Evolutionary conservation across 2,888 invertebrate genomes (phyloP).

Genomic region (Dasysyrphus tricinctus): DNA sequence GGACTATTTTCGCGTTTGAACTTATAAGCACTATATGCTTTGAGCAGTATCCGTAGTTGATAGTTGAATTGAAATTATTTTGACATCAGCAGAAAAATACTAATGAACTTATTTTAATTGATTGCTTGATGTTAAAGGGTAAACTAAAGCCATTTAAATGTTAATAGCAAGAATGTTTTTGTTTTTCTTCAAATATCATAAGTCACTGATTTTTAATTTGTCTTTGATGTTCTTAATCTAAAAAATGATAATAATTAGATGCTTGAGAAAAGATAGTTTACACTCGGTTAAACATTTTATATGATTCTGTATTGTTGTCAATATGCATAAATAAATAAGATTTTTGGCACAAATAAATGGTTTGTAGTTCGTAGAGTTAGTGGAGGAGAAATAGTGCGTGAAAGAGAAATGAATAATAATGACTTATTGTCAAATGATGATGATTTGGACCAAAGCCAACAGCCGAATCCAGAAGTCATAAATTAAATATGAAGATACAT

Average conservation of each 20-base stretch:
- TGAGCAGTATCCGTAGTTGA: conserved; percentile 12
- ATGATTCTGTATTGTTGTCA: conserved; percentile 2
- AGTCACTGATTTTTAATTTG: not conserved
- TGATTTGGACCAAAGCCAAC: not conserved
- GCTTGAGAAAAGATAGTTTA: not conserved
- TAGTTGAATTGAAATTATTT: conserved; percentile 24
- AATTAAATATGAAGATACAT: not conserved
- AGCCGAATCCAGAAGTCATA: conserved; percentile 6
- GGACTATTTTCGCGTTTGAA: conserved; percentile 37
- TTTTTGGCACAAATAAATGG: conserved; percentile 16
- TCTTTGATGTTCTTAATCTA: not conserved
- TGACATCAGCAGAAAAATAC: conserved; percentile 3
- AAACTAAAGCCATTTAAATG: not conserved
- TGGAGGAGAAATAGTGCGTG: conserved; percentile 23
- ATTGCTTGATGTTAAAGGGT: conserved; percentile 7
- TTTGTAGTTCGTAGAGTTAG: not conserved
- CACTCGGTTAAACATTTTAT: conserved; percentile 5
- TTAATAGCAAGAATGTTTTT: conserved; percentile 1
- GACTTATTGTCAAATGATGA: conserved; percentile 11
- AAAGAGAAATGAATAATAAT: conserved; percentile 16
- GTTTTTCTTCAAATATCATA: conserved; percentile 8
- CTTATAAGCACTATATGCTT: not conserved
- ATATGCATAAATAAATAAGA: not conserved
- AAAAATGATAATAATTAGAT: conserved; percentile 1
- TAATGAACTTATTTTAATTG: conserved; percentile 44